Percentiles rank a stretch among this genome's conserved stretches.
Evolutionary conservation across 2,797 vertebrate genomes (phyloP).

Genomic region (Melopsittacus undulatus): DNA sequence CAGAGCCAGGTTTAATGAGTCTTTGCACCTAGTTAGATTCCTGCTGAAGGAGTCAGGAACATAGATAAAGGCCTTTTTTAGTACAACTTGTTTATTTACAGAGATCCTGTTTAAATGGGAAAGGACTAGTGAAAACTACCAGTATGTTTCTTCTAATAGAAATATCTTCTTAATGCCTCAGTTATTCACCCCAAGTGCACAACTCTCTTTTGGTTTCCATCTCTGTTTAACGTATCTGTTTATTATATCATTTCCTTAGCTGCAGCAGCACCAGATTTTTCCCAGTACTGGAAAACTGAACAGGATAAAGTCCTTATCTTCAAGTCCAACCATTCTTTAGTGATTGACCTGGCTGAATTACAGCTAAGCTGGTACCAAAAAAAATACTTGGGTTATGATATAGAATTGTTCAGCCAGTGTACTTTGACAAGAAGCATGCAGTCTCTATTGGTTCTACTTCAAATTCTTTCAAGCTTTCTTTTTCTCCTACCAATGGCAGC

Average conservation of each 20-base stretch:
- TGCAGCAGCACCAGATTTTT: neutral
- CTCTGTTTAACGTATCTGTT: neutral
- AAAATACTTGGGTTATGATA: neutral
- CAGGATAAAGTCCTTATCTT: neutral
- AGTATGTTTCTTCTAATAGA: neutral
- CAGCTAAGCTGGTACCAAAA: neutral
- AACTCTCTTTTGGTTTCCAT: neutral
- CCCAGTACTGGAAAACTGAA: neutral
- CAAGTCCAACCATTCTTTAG: neutral
- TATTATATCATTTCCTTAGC: neutral
- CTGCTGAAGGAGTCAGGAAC: neutral
- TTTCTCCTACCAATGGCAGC: neutral
- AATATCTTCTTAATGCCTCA: neutral
- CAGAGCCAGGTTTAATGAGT: neutral
- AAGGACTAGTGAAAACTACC: neutral
- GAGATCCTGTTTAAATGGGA: neutral
- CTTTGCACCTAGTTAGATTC: neutral
- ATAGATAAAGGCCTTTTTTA: neutral
- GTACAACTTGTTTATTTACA: neutral
- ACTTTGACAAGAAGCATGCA: neutral
- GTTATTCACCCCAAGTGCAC: neutral
- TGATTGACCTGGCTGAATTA: neutral
- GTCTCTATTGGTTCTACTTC: neutral
- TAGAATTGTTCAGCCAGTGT: neutral
- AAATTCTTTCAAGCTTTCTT: neutral